Evolutionary conservation across 2,113 vertebrate species (phyloP).

Genomic region (Sula dactylatra): DNA sequence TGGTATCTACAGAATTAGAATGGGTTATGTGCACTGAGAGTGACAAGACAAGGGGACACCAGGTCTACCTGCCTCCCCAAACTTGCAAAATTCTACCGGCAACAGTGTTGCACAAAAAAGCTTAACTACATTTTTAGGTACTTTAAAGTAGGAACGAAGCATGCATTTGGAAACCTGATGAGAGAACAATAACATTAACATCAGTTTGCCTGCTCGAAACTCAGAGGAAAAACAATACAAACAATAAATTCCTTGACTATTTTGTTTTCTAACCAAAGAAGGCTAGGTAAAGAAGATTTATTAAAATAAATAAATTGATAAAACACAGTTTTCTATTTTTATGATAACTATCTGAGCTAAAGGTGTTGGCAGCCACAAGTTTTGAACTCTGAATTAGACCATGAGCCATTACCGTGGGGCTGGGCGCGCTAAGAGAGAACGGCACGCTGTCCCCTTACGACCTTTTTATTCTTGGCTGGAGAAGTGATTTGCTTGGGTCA

Average conservation of each 20-base stretch:
- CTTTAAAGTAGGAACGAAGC: background rate
- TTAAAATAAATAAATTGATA: background rate
- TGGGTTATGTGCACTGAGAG: background rate
- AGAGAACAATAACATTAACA: background rate
- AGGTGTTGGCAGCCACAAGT: background rate
- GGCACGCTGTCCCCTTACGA: background rate
- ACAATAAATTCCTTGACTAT: background rate
- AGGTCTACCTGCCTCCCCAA: background rate
- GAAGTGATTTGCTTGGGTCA: background rate
- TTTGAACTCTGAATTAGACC: background rate
- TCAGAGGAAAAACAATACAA: background rate
- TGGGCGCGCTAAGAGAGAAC: background rate
- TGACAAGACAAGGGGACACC: background rate
- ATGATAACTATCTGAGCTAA: background rate
- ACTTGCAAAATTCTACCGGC: background rate
- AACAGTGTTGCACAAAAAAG: background rate
- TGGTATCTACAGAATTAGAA: background rate
- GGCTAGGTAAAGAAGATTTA: background rate
- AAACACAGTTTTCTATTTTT: background rate
- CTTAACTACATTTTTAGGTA: background rate
- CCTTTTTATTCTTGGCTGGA: background rate
- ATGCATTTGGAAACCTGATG: background rate
- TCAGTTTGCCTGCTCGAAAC: background rate
- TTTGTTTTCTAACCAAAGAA: background rate
- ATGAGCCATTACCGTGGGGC: fast-evolving